A percentile compares a stretch with the other conserved stretches of the same genome.
Evolutionary conservation across 2,797 vertebrate species (phyloP).

Genomic region (Tokudaia muenninki): DNA sequence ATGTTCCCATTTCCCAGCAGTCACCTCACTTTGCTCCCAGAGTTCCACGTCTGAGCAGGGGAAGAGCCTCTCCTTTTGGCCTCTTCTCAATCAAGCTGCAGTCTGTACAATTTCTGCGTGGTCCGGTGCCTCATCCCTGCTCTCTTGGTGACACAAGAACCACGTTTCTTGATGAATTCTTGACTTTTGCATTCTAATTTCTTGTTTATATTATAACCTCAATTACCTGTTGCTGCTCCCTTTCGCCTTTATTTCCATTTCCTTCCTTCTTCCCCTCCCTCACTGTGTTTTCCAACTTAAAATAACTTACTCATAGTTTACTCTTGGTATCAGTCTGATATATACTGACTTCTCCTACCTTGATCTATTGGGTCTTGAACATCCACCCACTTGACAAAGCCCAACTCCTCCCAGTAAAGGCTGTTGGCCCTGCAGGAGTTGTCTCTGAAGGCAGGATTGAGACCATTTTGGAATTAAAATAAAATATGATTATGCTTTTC

Average conservation of each 20-base stretch:
- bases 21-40: not conserved
- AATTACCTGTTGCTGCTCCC: not conserved
- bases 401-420: not conserved
- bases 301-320: not conserved
- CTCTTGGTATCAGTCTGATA: not conserved
- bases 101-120: not conserved
- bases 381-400: not conserved
- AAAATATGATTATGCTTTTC: conserved; percentile 1
- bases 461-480: conserved; percentile 26
- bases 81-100: not conserved
- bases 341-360: not conserved
- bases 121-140: not conserved
- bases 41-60: not conserved
- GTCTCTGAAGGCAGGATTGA: not conserved
- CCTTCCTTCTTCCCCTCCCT: too few species aligned
- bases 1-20: not conserved
- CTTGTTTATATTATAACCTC: not conserved
- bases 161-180: not conserved
- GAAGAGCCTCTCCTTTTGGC: not conserved
- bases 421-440: not conserved
- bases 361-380: not conserved
- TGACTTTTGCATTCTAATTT: not conserved
- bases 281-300: not conserved
- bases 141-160: not conserved
- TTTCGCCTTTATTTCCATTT: not conserved